A percentile compares a stretch with the other conserved stretches of the same genome.
These are phyloP conservation scores for Pyrocoelia pectoralis DNA, from an alignment of 2,888 invertebrate genomes.

Conservation along the genomic window DNA sequence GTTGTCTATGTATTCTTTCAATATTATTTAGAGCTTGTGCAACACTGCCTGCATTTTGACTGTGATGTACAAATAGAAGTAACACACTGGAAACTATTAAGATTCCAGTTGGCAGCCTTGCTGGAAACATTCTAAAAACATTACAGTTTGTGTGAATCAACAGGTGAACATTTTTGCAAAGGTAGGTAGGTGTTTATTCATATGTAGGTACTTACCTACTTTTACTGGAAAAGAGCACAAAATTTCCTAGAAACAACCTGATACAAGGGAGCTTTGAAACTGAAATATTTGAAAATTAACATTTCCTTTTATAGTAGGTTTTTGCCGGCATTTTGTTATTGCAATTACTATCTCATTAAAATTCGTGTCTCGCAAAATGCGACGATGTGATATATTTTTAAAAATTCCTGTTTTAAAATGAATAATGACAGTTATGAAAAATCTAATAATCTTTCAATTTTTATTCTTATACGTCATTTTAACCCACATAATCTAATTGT, in stretches of 20 bases:
- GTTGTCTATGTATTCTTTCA: conserved; percentile 40
- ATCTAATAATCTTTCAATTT: too few relatives aligned
- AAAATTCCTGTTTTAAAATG: too few relatives aligned
- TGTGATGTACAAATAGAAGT: conserved; percentile 34
- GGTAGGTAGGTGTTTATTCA: too few relatives aligned
- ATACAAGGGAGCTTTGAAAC: background rate
- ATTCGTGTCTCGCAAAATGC: conserved; percentile 4
- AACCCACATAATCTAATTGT: background rate
- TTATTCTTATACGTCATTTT: background rate
- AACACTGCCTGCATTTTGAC: conserved; percentile 32
- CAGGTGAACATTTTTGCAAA: too few relatives aligned
- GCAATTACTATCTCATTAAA: background rate
- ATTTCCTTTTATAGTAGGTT: background rate
- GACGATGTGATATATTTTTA: too few relatives aligned
- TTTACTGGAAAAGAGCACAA: too few relatives aligned
- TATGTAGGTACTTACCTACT: too few relatives aligned
- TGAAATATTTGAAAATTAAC: background rate
- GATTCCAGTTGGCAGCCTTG: conserved; percentile 29
- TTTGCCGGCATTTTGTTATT: background rate
- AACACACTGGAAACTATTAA: conserved; percentile 33
- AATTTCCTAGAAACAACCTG: too few relatives aligned
- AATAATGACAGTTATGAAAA: too few relatives aligned
- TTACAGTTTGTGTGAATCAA: too few relatives aligned
- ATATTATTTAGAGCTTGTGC: conserved; percentile 35
- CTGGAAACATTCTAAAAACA: conserved; percentile 35